Percentiles rank a stretch among this genome's conserved stretches.
phyloP scores from a whole-genome alignment of 2,113 vertebrate genomes.

The Hypocryptadius cinnamomeus region DNA sequence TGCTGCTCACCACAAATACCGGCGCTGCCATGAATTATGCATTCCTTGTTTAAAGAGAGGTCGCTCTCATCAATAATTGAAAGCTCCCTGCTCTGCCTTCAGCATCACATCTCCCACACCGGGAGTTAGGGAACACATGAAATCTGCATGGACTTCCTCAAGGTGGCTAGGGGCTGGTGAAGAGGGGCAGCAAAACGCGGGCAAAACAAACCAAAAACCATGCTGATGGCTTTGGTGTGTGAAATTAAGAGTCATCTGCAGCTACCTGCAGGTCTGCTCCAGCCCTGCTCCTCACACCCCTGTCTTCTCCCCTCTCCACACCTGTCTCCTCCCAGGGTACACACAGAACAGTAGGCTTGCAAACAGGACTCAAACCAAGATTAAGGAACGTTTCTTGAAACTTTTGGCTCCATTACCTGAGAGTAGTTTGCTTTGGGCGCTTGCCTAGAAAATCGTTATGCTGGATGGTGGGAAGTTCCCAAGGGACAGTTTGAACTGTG shows the following conservation, averaged over 20 bases:
- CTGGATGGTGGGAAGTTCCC: neutral
- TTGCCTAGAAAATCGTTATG: neutral
- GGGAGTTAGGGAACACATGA: slow-evolving; percentile 39
- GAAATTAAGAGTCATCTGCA: neutral
- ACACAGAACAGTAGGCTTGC: neutral
- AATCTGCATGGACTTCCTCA: slow-evolving; percentile 60
- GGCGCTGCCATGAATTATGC: slow-evolving; percentile 61
- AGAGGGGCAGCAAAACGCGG: neutral
- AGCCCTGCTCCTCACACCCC: neutral
- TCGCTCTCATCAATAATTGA: slow-evolving; percentile 70
- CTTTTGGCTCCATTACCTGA: neutral
- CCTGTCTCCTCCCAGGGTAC: neutral
- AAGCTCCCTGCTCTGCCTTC: slow-evolving; percentile 57
- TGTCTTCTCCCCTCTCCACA: neutral
- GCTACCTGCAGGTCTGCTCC: neutral
- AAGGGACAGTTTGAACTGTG: neutral
- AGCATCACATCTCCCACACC: slow-evolving; percentile 36
- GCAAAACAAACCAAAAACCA: neutral
- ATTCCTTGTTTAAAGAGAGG: slow-evolving; percentile 66
- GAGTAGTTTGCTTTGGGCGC: neutral
- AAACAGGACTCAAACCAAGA: neutral
- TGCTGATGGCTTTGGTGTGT: neutral
- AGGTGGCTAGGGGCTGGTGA: neutral
- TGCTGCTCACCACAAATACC: slow-evolving; percentile 48
- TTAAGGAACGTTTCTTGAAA: neutral